phyloP scores from a whole-genome alignment of 2,797 vertebrate species.

The Poecilia picta region DNA sequence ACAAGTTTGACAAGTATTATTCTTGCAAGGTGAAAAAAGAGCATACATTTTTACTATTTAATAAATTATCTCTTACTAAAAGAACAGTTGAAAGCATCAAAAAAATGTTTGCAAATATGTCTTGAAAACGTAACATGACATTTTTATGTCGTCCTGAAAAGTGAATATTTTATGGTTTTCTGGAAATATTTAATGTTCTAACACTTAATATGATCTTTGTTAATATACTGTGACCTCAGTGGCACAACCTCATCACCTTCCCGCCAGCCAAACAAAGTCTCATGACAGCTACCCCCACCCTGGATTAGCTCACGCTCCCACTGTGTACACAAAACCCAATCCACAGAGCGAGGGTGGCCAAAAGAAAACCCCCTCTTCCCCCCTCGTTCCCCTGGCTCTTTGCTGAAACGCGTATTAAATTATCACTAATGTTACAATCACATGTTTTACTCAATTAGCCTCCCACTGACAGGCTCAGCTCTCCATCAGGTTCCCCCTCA shows the following conservation, averaged over 20 bases:
- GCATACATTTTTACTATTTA: background rate
- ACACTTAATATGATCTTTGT: slow-evolving; percentile 52
- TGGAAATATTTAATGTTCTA: slow-evolving; percentile 63
- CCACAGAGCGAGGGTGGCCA: slow-evolving; percentile 33
- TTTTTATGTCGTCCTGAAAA: slow-evolving; percentile 31
- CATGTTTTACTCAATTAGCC: slow-evolving; percentile 74
- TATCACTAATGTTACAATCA: slow-evolving; percentile 65
- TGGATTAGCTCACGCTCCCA: slow-evolving; percentile 62
- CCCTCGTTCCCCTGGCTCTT: slow-evolving; percentile 15
- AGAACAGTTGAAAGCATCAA: background rate
- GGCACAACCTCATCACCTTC: slow-evolving; percentile 86
- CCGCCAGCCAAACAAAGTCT: slow-evolving; percentile 83
- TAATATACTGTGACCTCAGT: slow-evolving; percentile 61
- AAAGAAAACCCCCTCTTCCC: slow-evolving; percentile 45
- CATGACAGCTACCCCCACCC: slow-evolving; percentile 46
- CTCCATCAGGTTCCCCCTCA: slow-evolving; percentile 28
- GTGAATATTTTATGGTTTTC: background rate
- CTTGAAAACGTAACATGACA: slow-evolving; percentile 40
- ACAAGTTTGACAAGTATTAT: background rate
- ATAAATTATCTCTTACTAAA: background rate
- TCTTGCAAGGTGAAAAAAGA: background rate
- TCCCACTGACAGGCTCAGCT: slow-evolving; percentile 59
- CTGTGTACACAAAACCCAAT: slow-evolving; percentile 68
- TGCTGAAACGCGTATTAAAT: slow-evolving; percentile 65
- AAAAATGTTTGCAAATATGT: slow-evolving; percentile 47